These are phyloP conservation scores for Eurytoma adleriae DNA, from an alignment of 2,888 invertebrate species.

Conservation along the genomic window DNA sequence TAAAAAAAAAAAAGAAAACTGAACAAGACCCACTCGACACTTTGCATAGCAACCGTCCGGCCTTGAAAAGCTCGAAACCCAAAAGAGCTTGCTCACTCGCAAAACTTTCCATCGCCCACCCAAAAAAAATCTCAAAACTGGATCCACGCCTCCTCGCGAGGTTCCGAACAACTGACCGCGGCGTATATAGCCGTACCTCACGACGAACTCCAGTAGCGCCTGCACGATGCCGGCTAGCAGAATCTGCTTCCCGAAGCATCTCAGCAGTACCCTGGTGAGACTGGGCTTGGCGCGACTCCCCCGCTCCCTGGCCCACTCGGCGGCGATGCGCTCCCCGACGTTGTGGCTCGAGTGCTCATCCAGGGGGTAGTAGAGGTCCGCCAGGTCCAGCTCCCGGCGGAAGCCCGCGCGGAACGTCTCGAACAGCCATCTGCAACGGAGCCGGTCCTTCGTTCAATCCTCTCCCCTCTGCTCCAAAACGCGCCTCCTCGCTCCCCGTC, in stretches of 20 bases:
- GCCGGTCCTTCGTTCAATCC: background rate
- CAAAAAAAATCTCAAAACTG: background rate
- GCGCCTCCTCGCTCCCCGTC: background rate
- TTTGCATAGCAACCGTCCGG: too few species aligned
- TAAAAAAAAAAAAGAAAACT: too few species aligned
- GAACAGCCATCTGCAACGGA: slow-evolving; percentile 83
- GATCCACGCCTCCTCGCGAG: background rate
- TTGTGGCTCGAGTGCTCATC: slow-evolving; percentile 82
- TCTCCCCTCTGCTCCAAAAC: background rate
- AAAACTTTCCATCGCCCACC: too few species aligned
- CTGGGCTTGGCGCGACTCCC: slow-evolving; percentile 74
- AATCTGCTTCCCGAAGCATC: slow-evolving; percentile 80
- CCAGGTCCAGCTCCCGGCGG: slow-evolving; percentile 83
- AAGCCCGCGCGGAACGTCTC: slow-evolving; percentile 86
- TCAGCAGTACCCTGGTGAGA: slow-evolving; percentile 78
- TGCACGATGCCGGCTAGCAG: slow-evolving; percentile 80
- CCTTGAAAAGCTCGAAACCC: too few species aligned
- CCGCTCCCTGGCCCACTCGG: slow-evolving; percentile 77
- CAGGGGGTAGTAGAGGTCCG: slow-evolving; percentile 85
- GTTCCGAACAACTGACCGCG: background rate
- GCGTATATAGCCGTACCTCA: slow-evolving; percentile 75
- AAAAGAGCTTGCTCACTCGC: too few species aligned
- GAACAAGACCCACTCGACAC: too few species aligned
- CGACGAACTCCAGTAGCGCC: slow-evolving; percentile 80
- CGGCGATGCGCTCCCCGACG: slow-evolving; percentile 76